Percentiles rank a stretch among this genome's conserved stretches.
phyloP scores from a whole-genome alignment of 2,888 invertebrate species.

The Pandemis cinnamomeana region DNA sequence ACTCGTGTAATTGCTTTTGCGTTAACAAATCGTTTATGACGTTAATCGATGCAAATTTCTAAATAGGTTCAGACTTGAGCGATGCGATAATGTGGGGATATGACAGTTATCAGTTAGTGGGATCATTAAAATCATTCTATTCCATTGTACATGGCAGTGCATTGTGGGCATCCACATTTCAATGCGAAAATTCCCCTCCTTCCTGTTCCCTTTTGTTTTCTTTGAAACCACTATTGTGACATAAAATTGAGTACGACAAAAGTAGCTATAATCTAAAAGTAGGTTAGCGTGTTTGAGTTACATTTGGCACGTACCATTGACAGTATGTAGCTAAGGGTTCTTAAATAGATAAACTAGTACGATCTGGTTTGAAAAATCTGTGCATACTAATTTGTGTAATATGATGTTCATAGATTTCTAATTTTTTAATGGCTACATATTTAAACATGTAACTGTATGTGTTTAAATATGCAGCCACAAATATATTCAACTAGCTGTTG shows the following conservation, averaged over 20 bases:
- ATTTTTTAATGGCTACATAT: no score
- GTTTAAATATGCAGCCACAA: no score
- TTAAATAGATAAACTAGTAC: conserved; percentile 69
- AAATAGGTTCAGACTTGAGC: not conserved
- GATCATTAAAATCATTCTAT: conserved; percentile 33
- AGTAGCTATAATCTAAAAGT: conserved; percentile 39
- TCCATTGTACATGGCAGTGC: conserved; percentile 17
- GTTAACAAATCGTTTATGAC: not conserved
- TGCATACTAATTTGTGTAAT: conserved; percentile 1
- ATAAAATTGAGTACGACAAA: conserved; percentile 29
- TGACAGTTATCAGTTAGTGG: conserved; percentile 31
- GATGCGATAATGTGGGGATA: not conserved
- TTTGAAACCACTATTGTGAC: conserved; percentile 38
- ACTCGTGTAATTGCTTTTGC: conserved; percentile 12
- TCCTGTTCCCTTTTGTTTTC: conserved; percentile 48
- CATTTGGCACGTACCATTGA: conserved; percentile 76
- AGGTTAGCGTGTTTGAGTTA: conserved; percentile 69
- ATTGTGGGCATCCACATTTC: conserved; percentile 31
- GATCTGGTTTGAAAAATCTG: conserved; percentile 52
- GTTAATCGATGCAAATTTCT: not conserved
- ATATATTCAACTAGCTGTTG: no score
- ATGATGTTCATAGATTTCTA: no score
- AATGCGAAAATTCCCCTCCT: conserved; percentile 43
- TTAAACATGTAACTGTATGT: no score
- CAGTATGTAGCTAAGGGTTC: conserved; percentile 51